Percentiles rank a stretch among this genome's conserved stretches.
phyloP scores from a whole-genome alignment of 2,888 invertebrate genomes.

The Pollenia labialis region DNA sequence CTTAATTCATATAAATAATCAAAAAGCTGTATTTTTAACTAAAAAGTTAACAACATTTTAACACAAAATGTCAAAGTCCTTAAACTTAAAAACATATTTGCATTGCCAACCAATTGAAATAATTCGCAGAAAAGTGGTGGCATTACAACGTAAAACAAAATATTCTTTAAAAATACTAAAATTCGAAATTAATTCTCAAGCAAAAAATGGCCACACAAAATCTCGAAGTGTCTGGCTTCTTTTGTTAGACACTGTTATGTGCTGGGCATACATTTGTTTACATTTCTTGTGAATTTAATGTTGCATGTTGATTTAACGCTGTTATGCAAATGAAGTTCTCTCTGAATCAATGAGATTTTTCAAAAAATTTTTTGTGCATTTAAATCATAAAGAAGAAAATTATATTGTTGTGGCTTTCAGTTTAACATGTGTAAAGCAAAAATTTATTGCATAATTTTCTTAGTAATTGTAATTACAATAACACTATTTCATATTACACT shows the following conservation, averaged over 20 bases:
- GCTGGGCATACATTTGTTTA: conserved; percentile 2
- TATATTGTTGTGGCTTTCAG: conserved; percentile 5
- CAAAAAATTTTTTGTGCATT: conserved; percentile 2
- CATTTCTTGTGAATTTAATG: conserved; percentile 51
- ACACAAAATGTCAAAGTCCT: too few species aligned
- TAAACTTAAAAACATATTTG: too few species aligned
- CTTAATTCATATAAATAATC: too few species aligned
- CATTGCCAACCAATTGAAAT: too few species aligned
- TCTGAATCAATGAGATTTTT: conserved; percentile 33
- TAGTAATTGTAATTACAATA: conserved; percentile 59
- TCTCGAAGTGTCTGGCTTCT: background rate
- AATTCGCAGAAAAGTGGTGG: too few species aligned
- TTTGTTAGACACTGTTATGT: background rate
- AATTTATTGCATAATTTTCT: conserved; percentile 70
- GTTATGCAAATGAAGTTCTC: conserved; percentile 53
- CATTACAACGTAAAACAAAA: too few species aligned
- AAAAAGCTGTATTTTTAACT: too few species aligned
- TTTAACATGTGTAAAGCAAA: conserved; percentile 57
- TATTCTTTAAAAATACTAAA: too few species aligned
- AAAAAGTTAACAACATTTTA: too few species aligned
- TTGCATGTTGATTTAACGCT: conserved; percentile 32
- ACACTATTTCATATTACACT: conserved; percentile 7
- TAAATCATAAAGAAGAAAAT: conserved; percentile 8
- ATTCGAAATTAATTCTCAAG: too few species aligned
- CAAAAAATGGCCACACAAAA: too few species aligned